Base-by-base conservation (phyloP, 2,797 vertebrate species). In the Malacoraja senta region DNA sequence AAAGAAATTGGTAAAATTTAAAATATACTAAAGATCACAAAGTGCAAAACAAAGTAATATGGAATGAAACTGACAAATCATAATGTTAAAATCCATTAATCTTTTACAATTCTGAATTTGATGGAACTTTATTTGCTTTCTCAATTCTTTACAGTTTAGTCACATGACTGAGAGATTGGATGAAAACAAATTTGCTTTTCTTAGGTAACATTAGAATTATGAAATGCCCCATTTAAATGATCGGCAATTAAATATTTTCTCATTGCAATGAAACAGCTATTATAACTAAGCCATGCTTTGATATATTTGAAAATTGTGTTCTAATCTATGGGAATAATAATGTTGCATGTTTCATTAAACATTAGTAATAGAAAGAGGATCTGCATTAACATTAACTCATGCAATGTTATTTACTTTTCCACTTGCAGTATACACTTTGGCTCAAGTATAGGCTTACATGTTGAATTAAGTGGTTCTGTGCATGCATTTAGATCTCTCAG, bases 1-100 rank as follows among this genome's bases (percentile, higher is more conserved):
- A 95, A 32, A 94, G 94, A 95, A 4, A 76, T 96, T 83, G 38
- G 38, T 94, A 95, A 93, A 95, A 81, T 86, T n/a, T 1, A 93
- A 58, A 53, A 19, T n/a, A 63, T 53, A 32, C 13, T 61, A 38
- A 80, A 1, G 53, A 61, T 44, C 58, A 58, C 6, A 15, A 72
- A 80, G 71, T 0, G n/a, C 21, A 15, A 93, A 93, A 80, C 29
- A 35, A 17, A 63, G 1, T 68, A 24, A 32, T 15, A 19, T 35
- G n/a, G 8, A 68, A 88, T 68, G n/a, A 35, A 35, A 86, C 44
- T 24, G 26, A 6, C 10, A 86, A 68, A 35, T 35, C 8, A 38
- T 44, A 35, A 84, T 15, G 38, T 19, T 81, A 38, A 32, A 44
- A 35, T 65, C 29, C 29, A 86, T 32, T 26, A 63, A 63, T 63